Base-by-base conservation (phyloP, 2,888 invertebrate genomes). In the Parnassius glacialis region DNA sequence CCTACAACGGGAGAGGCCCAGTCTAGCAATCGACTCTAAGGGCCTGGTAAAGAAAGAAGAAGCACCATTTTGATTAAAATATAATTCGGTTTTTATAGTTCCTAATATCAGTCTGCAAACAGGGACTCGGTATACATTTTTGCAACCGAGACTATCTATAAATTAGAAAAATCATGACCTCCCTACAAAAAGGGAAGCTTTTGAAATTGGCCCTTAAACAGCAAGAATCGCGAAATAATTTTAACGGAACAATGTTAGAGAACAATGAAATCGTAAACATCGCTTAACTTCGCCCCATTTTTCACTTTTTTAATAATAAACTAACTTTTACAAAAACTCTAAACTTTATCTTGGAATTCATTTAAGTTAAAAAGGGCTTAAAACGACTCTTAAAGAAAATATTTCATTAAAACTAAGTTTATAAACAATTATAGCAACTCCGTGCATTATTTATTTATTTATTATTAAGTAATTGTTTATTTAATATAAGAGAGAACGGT, bases 221-320 rank as follows among this genome's bases (percentile, higher is more conserved):
- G 53, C 57, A 53, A 58, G 62, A 57, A 62, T 62, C 50, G 53
- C 53, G 58, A 62, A 62, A 62, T 62, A 62, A 62, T 58, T 62
- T 57, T 20, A 53, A 57, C 10, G 57, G 48, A 58, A 62, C 57
- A 10, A 43, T 62, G 57, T 62, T 54, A 57, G 53, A 53, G 50
- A 58, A 57, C 58, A 58, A 58, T 58, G 50, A 57, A 62, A 62
- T 53, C 53, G 61, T 62, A 62, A 62, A 62, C 61, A 62, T 41
- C 57, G n/a, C 25, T 13, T 16, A 61, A 61, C 52, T 61, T 42
- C 41, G n/a, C 51, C 51, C 50, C 54, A 34, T 34, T 34, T 34
- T 34, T 3, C 5, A 34, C 1, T 34, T 34, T 34, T 34, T 34
- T 34, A 34, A 34, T 7, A 34, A 34, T 3, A 34, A 34, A 5